Conservation (phyloP, 2,888 invertebrate species). For the Pristionchus arcanus region DNA sequence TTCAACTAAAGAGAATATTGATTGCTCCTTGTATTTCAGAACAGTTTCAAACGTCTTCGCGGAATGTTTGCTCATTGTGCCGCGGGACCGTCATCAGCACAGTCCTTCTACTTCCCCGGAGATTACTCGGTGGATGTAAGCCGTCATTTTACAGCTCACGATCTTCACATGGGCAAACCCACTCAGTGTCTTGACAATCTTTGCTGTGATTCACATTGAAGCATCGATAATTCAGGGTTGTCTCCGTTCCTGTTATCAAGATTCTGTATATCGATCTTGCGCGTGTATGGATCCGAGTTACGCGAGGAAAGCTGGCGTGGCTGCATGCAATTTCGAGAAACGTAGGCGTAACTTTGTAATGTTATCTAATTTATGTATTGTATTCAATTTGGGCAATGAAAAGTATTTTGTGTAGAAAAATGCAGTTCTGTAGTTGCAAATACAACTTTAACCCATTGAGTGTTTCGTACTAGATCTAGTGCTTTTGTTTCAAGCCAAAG, state of each 20-base stretch:
- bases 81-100: not conserved
- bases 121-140: constrained; percentile 50
- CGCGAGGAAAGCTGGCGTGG: not conserved
- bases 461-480: too few relatives aligned
- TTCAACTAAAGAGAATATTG: not conserved
- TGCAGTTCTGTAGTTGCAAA: too few relatives aligned
- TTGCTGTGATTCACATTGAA: too few relatives aligned
- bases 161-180: not conserved
- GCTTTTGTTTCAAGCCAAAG: too few relatives aligned
- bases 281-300: constrained; percentile 57
- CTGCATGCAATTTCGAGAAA: constrained; percentile 15
- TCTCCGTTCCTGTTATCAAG: constrained; percentile 57
- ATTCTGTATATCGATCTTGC: constrained; percentile 39
- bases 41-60: not conserved
- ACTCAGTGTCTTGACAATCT: too few relatives aligned
- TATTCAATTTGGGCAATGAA: too few relatives aligned
- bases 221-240: constrained; percentile 56
- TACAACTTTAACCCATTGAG: too few relatives aligned
- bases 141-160: not conserved
- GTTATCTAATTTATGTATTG: too few relatives aligned
- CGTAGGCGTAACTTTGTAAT: not conserved
- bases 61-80: not conserved
- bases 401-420: too few relatives aligned
- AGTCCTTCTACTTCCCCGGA: constrained; percentile 51
- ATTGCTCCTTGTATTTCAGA: not conserved